Evolutionary conservation across 2,888 invertebrate species (phyloP), one percentile per base, ranked within the genome.

Genomic region (Dryobota labecula): DNA sequence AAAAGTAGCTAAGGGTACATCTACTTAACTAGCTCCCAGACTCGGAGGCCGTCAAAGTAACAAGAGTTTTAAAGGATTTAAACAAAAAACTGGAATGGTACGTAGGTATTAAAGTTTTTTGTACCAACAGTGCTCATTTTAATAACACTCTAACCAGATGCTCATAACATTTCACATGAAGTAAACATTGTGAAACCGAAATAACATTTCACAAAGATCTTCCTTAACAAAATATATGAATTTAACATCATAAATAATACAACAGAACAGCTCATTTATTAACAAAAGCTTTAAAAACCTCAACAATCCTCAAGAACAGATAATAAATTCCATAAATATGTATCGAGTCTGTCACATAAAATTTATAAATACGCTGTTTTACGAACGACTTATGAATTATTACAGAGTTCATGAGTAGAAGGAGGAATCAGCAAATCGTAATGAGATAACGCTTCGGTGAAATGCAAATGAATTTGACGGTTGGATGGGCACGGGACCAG

Each of bases 401-500:
- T 89, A 87, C 84, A 79, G 82, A 87, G 84, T 87, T 88, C 82
- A 83, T 85, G 81, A 85, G 77, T 82, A 82, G 81, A 72, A 83
- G 83, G 86, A 87, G 85, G 80, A 92, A 91, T 92, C 89, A 86
- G 88, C 85, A 91, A 90, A 89, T 90, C 87, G 89, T 93, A 94
- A 94, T 92, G 89, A 93, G 93, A 90, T 92, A 92, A 93, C 92
- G 91, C 90, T 86, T 88, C 87, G 86, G 83, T 86, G 90, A 89
- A 91, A 94, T 93, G 94, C 93, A 94, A 94, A 94, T 93, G 91
- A 92, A 91, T 93, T 93, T 90, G 88, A 86, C 86, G 88, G 88
- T 84, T 86, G 87, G 87, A 84, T 87, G 88, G 85, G 81, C 84
- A 76, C 85, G 80, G 86, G 86, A 83, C 82, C 82, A 83, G 76